Evolutionary conservation across 2,888 invertebrate genomes (phyloP), one percentile per base, ranked within the genome.

Genomic region (Linyphia triangularis): DNA sequence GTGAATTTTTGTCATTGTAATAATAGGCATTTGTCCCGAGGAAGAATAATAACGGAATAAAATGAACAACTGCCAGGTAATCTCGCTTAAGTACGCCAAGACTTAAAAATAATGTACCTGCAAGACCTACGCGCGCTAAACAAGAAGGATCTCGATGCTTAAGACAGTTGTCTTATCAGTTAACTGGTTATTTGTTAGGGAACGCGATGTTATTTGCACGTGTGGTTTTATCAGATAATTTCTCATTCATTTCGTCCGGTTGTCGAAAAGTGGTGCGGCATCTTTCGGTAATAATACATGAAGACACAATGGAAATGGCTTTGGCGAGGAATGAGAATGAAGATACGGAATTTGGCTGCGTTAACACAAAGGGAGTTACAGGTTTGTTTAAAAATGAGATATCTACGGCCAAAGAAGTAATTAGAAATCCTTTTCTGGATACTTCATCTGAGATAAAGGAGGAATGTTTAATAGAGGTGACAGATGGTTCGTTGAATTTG

Each of bases 1-100:
- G 86, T 88, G 86, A 88, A 88, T 88, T 88, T 88, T 88, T 88
- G 81, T 57, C 81, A 88, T 81, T 88, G 75, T 73, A 67, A 82
- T 61, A 61, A 75, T 81, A 59, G 33, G 83, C 65, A 73, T 83
- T 83, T 83, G 83, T 83, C 83, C 59, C 24, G 19, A 9, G 33
- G 51, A 51, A 51, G 69, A 67, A 85, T 69, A 85, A 85, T 77
- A 85, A 78, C 51, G 13, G 69, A 69, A 67, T 85, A n/a, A 77
- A 67, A 77, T 75, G 75, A 77, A 77, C 67, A 51, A 9, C 16
- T 16, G 19, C 37, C 84, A 85, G 84, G 84, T 85, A 77, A 51
- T 51, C 51, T 51, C 51, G 51, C 9, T 6, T 33, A 33, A 33
- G 33, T 33, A 9, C 33, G 33, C 57, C 22, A 26, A 26, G 77